phyloP scores from a whole-genome alignment of 2,888 invertebrate genomes.

The Drosophila prolongata region DNA sequence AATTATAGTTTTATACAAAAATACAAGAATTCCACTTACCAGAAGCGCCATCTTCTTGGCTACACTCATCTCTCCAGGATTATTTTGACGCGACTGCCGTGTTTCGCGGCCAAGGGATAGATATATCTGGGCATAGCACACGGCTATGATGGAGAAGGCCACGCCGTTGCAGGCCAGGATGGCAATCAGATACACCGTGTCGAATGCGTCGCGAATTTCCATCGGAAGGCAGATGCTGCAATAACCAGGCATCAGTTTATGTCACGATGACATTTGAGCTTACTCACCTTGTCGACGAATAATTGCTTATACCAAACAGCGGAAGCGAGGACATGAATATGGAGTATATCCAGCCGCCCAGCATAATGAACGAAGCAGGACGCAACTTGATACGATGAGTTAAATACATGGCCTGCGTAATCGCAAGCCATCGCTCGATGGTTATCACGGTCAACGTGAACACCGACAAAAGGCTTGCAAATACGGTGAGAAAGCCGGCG shows the following conservation, averaged over 20 bases:
- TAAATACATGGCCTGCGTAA: slow-evolving; percentile 92
- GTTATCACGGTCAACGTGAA: slow-evolving; percentile 94
- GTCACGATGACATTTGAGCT: background rate
- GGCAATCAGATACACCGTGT: slow-evolving; percentile 90
- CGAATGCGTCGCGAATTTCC: slow-evolving; percentile 89
- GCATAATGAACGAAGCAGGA: slow-evolving; percentile 91
- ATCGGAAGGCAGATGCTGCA: slow-evolving; percentile 94
- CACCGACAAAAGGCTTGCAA: slow-evolving; percentile 94
- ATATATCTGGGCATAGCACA: slow-evolving; percentile 95
- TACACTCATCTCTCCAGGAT: slow-evolving; percentile 89
- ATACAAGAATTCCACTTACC: slow-evolving; percentile 82
- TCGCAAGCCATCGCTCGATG: slow-evolving; percentile 93
- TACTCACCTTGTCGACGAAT: slow-evolving; percentile 91
- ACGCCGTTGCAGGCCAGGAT: slow-evolving; percentile 91
- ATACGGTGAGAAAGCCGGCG: slow-evolving; percentile 95
- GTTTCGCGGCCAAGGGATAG: slow-evolving; percentile 90
- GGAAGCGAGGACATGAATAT: slow-evolving; percentile 91
- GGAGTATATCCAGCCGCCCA: slow-evolving; percentile 92
- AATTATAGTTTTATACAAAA: background rate
- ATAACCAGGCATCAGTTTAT: background rate
- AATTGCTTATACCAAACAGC: slow-evolving; percentile 93
- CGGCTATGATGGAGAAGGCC: slow-evolving; percentile 92
- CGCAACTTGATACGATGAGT: slow-evolving; percentile 91
- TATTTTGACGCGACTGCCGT: slow-evolving; percentile 85
- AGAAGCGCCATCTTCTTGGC: slow-evolving; percentile 96